phyloP scores from a whole-genome alignment of 1,140 invertebrate genomes.

The Ptiloglossa arizonensis region DNA sequence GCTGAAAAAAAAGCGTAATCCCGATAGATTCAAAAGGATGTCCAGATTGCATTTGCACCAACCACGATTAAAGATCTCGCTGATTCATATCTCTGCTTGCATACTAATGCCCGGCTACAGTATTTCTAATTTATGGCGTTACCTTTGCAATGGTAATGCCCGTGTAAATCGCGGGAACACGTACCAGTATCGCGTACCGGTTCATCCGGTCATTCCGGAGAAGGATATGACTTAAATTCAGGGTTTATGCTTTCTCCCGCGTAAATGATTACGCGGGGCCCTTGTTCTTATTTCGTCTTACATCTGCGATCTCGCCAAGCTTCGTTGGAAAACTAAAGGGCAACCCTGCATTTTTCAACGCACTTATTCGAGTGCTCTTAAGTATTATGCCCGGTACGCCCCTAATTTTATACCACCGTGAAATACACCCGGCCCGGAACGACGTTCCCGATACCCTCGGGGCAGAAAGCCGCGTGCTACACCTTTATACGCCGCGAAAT shows the following conservation, averaged over 20 bases:
- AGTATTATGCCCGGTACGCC: conserved; percentile 44
- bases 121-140: conserved; percentile 70
- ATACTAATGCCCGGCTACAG: conserved; percentile 60
- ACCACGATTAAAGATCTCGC: conserved; percentile 68
- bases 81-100: conserved; percentile 66
- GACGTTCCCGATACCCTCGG: conserved; percentile 56
- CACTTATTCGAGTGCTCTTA: conserved; percentile 63
- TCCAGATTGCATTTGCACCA: conserved; percentile 35
- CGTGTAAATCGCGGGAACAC: conserved; percentile 63
- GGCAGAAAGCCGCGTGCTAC: conserved; percentile 35
- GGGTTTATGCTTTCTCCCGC: conserved; percentile 59
- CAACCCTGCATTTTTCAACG: conserved; percentile 61
- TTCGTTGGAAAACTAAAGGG: conserved; percentile 48
- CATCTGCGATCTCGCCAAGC: conserved; percentile 1
- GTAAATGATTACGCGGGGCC: conserved; percentile 53
- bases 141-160: conserved; percentile 69
- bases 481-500: conserved; percentile 38
- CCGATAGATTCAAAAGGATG: conserved; percentile 35
- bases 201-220: conserved; percentile 59
- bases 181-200: conserved; percentile 58
- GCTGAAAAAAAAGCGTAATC: neutral
- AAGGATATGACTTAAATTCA: conserved; percentile 60
- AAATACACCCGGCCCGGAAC: conserved; percentile 50
- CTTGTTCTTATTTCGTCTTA: conserved; percentile 14
- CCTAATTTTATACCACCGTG: conserved; percentile 54